Percentiles rank a stretch among this genome's conserved stretches.
Conservation (phyloP, 2,113 vertebrate species). For the Pelodiscus sinensis region DNA sequence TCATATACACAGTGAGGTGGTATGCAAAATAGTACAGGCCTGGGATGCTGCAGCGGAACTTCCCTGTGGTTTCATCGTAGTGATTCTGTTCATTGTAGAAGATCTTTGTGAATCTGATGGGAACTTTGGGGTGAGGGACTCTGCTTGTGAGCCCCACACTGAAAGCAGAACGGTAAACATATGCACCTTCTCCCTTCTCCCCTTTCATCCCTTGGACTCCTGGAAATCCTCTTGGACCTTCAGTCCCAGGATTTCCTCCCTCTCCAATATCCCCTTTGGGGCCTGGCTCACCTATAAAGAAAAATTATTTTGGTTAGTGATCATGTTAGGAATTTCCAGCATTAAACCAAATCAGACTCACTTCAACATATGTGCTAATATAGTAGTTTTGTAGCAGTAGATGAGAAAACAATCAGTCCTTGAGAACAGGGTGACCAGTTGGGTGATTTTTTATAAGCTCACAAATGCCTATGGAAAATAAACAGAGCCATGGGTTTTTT, state of each 20-base stretch:
- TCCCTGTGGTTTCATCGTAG: slow-evolving; percentile 83
- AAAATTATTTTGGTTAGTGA: background rate
- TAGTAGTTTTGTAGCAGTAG: background rate
- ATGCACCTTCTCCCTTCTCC: slow-evolving; percentile 76
- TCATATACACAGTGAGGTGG: slow-evolving; percentile 84
- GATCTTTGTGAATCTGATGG: slow-evolving; percentile 86
- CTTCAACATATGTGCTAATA: background rate
- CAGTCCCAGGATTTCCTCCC: slow-evolving; percentile 61
- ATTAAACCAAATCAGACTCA: background rate
- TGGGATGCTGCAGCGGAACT: slow-evolving; percentile 82
- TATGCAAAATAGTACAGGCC: slow-evolving; percentile 86
- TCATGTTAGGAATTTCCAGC: background rate
- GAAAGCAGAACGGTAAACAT: slow-evolving; percentile 83
- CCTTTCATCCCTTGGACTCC: slow-evolving; percentile 80
- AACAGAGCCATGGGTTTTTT: background rate
- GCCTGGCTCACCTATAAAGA: slow-evolving; percentile 75
- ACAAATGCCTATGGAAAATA: background rate
- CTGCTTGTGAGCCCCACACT: slow-evolving; percentile 79
- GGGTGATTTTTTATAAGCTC: background rate
- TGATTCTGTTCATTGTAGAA: slow-evolving; percentile 86
- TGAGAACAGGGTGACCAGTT: background rate
- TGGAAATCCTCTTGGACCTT: slow-evolving; percentile 76
- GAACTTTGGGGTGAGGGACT: slow-evolving; percentile 72
- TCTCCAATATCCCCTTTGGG: slow-evolving; percentile 76
- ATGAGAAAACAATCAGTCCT: background rate